Conservation (phyloP, 2,113 vertebrate species). For the Antechinus stuartii region DNA sequence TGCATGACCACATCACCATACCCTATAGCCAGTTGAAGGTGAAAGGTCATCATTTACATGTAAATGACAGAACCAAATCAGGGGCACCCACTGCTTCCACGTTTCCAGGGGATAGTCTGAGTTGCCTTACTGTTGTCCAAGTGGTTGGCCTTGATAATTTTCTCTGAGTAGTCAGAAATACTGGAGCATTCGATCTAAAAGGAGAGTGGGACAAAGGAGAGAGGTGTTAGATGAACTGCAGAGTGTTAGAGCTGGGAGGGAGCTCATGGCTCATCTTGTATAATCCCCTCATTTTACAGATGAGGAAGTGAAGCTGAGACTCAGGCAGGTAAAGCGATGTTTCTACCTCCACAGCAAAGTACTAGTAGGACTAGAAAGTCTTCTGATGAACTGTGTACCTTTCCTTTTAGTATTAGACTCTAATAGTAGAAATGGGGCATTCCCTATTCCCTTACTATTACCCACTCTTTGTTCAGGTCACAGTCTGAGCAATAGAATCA, state of each 20-base stretch:
- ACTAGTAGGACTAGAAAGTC: background rate
- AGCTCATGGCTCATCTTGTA: background rate
- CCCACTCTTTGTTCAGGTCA: background rate
- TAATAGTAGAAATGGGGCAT: background rate
- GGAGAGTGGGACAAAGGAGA: constrained; percentile 62
- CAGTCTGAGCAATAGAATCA: background rate
- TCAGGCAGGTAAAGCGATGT: background rate
- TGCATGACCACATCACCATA: background rate
- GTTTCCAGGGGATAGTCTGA: constrained; percentile 39
- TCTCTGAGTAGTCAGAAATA: constrained; percentile 98
- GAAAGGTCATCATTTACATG: constrained; percentile 8
- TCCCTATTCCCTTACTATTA: background rate
- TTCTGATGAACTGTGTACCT: background rate
- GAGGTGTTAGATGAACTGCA: background rate
- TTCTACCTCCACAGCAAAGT: background rate
- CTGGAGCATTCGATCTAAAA: constrained; percentile 98
- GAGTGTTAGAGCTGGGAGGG: background rate
- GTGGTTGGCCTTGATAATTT: constrained; percentile 99
- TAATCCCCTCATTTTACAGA: background rate
- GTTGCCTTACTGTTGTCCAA: constrained; percentile 94
- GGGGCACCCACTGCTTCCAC: constrained; percentile 49
- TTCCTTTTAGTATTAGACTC: background rate
- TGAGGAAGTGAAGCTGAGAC: background rate
- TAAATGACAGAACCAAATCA: constrained; percentile 24
- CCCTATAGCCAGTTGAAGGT: background rate